These are phyloP conservation scores for Ectropis crepuscularia DNA, from an alignment of 2,888 invertebrate species.

Conservation along the genomic window DNA sequence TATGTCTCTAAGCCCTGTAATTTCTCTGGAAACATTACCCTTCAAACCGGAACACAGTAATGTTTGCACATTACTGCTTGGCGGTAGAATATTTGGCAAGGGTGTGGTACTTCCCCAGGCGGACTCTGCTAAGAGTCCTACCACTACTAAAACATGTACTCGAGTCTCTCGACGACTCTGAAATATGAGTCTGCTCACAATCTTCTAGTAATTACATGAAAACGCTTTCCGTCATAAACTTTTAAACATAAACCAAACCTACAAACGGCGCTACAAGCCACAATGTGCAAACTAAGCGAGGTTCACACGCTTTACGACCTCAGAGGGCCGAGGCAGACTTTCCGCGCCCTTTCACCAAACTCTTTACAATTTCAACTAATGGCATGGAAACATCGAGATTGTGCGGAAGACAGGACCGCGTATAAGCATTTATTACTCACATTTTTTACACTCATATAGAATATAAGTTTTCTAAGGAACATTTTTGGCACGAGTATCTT, in stretches of 20 bases:
- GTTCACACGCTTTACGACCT: constrained; percentile 36
- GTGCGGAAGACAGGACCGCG: constrained; percentile 43
- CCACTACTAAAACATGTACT: no score
- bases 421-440: constrained; percentile 27
- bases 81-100: no score
- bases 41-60: no score
- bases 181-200: no score
- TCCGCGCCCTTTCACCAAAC: constrained; percentile 46
- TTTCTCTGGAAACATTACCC: no score
- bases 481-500: constrained; percentile 23
- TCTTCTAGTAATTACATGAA: no score
- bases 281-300: constrained; percentile 32
- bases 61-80: no score
- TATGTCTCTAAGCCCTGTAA: no score
- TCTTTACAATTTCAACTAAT: constrained; percentile 58
- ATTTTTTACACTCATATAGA: constrained; percentile 31
- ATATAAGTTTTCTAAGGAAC: constrained; percentile 13
- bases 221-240: neutral
- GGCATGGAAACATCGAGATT: constrained; percentile 56
- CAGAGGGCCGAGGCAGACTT: constrained; percentile 41
- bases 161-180: no score
- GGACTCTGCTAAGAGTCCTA: no score
- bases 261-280: constrained; percentile 4
- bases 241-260: constrained; percentile 8
- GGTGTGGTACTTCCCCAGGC: no score